These are phyloP conservation scores for Siderastrea siderea DNA, from an alignment of 92 coral and sea anemone genomes.

Conservation along the genomic window DNA sequence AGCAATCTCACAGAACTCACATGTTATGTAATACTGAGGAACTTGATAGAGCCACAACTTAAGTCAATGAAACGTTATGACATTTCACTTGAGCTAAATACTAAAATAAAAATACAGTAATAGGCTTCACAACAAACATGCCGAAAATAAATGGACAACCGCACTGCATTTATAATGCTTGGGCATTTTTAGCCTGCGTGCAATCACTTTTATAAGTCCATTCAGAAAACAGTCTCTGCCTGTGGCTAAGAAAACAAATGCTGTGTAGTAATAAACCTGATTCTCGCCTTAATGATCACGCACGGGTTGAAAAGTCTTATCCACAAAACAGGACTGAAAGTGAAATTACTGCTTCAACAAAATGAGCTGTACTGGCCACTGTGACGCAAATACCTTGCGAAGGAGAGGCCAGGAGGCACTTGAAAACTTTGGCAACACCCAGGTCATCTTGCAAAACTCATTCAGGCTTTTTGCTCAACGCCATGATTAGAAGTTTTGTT, in stretches of 20 bases:
- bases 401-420: background rate
- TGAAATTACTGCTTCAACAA: background rate
- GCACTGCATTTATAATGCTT: background rate
- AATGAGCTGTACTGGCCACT: background rate
- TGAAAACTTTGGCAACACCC: background rate
- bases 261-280: background rate
- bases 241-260: constrained; percentile 27
- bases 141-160: background rate
- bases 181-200: background rate
- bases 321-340: background rate
- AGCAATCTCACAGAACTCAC: too few species aligned
- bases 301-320: background rate
- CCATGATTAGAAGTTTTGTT: background rate
- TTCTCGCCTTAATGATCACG: background rate
- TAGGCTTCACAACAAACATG: background rate
- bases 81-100: too few species aligned
- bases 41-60: too few species aligned
- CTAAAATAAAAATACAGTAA: too few species aligned
- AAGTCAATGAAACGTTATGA: too few species aligned
- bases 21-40: too few species aligned
- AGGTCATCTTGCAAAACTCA: background rate
- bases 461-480: background rate
- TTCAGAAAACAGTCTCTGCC: background rate
- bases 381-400: too few species aligned
- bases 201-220: background rate